These are phyloP conservation scores for Molanna angustata DNA, from an alignment of 2,888 invertebrate genomes.

Conservation along the genomic window DNA sequence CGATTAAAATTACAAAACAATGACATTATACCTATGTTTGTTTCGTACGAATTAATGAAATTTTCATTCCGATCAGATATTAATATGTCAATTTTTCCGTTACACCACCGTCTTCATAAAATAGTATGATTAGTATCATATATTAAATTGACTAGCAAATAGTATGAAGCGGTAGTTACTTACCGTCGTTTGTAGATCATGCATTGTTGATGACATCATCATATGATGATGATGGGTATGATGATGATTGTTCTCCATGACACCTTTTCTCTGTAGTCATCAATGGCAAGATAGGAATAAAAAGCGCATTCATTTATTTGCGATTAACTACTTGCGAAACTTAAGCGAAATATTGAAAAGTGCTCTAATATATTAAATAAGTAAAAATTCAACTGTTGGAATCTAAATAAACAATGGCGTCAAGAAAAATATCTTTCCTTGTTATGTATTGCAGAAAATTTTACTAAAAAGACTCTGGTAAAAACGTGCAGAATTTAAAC, in stretches of 20 bases:
- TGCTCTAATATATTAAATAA: background rate
- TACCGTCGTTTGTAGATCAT: slow-evolving; percentile 59
- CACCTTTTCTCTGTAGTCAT: slow-evolving; percentile 45
- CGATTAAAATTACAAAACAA: too few species aligned
- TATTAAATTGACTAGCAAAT: slow-evolving; percentile 9
- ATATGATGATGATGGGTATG: slow-evolving; percentile 43
- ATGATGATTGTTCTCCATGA: slow-evolving; percentile 39
- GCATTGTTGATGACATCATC: slow-evolving; percentile 57
- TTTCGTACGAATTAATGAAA: too few species aligned
- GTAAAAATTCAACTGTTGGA: background rate
- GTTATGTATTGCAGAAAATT: background rate
- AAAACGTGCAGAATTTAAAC: background rate
- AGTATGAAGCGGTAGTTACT: slow-evolving; percentile 41
- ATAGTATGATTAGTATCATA: too few species aligned
- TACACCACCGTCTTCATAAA: slow-evolving; percentile 12
- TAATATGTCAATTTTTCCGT: slow-evolving; percentile 13
- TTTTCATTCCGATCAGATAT: too few species aligned
- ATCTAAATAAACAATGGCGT: background rate
- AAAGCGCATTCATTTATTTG: slow-evolving; percentile 25
- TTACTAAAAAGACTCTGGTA: background rate
- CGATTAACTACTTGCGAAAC: slow-evolving; percentile 4
- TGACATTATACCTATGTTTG: too few species aligned
- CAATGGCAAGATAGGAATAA: background rate
- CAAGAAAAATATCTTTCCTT: background rate
- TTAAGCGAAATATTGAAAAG: background rate